Evolutionary conservation across 2,113 vertebrate genomes (phyloP).

Genomic region (Crotalus helleri): DNA sequence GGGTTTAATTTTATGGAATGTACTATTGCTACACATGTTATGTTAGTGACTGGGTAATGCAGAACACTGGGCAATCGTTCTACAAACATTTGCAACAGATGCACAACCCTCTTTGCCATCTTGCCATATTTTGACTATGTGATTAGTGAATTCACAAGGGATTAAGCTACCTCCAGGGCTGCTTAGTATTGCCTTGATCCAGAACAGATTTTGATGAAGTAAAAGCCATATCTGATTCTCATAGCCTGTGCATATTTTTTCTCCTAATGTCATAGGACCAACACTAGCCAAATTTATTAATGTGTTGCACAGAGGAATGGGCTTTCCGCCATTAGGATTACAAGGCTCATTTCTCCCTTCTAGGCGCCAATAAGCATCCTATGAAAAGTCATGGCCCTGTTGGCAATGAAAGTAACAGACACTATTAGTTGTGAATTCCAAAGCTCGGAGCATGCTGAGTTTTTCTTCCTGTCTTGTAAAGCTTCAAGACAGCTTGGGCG

Average conservation of each 20-base stretch:
- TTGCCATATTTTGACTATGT: slow-evolving; percentile 12
- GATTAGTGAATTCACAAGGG: slow-evolving; percentile 4
- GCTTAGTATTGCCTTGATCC: not conserved
- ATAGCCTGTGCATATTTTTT: not conserved
- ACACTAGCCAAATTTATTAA: not conserved
- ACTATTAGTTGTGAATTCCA: slow-evolving; percentile 39
- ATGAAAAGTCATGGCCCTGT: slow-evolving; percentile 30
- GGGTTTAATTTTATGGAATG: slow-evolving; percentile 1
- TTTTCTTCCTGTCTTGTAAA: slow-evolving; percentile 32
- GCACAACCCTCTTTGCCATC: slow-evolving; percentile 9
- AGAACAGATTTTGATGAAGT: slow-evolving; percentile 1
- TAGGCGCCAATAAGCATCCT: not conserved
- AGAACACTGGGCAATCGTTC: not conserved
- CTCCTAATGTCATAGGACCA: rapidly evolving
- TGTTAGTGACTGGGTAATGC: not conserved
- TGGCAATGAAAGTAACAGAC: slow-evolving; percentile 10
- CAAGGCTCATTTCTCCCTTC: slow-evolving; percentile 23
- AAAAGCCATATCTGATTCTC: not conserved
- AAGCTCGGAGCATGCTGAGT: slow-evolving; percentile 34
- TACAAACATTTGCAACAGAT: slow-evolving; percentile 15
- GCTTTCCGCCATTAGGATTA: slow-evolving; percentile 1
- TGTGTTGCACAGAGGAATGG: not conserved
- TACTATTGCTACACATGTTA: not conserved
- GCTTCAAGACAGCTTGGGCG: slow-evolving; percentile 19
- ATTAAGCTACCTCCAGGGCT: not conserved